These are phyloP conservation scores for Datnioides undecimradiatus DNA, from an alignment of 2,113 vertebrate species.

Conservation along the genomic window DNA sequence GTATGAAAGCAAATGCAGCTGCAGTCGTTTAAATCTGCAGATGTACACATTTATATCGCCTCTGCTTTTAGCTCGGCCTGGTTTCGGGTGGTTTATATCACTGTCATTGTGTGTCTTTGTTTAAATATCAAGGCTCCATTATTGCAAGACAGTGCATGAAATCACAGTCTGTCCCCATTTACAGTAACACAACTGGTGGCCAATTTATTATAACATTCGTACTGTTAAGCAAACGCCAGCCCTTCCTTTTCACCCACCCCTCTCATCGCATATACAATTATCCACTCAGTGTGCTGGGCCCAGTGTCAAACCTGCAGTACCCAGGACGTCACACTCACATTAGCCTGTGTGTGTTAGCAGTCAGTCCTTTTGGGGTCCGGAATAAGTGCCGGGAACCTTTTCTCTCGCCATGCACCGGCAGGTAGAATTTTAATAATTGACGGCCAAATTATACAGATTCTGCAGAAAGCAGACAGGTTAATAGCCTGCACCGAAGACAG, in stretches of 20 bases:
- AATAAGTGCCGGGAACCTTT: constrained; percentile 46
- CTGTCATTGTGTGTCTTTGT: neutral
- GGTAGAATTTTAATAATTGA: constrained; percentile 78
- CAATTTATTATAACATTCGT: constrained; percentile 71
- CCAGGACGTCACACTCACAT: constrained; percentile 46
- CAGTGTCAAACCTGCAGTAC: constrained; percentile 62
- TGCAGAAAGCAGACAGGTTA: constrained; percentile 77
- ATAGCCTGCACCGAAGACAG: constrained; percentile 72
- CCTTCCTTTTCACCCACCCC: constrained; percentile 64
- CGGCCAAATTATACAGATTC: constrained; percentile 80
- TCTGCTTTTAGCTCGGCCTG: neutral
- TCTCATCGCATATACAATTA: constrained; percentile 76
- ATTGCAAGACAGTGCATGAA: neutral
- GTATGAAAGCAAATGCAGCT: neutral
- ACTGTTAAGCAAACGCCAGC: constrained; percentile 76
- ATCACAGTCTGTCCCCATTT: constrained; percentile 15
- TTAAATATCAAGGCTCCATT: constrained; percentile 15
- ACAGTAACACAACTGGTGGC: constrained; percentile 59
- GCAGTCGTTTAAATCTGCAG: neutral
- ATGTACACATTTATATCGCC: neutral
- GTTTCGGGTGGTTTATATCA: neutral
- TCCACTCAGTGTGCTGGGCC: constrained; percentile 69
- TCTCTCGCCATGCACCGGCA: constrained; percentile 47
- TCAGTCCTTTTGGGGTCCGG: constrained; percentile 49
- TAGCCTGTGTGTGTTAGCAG: constrained; percentile 40